Evolutionary conservation across 2,888 invertebrate species (phyloP).

Genomic region (Lycophotia porphyrea): DNA sequence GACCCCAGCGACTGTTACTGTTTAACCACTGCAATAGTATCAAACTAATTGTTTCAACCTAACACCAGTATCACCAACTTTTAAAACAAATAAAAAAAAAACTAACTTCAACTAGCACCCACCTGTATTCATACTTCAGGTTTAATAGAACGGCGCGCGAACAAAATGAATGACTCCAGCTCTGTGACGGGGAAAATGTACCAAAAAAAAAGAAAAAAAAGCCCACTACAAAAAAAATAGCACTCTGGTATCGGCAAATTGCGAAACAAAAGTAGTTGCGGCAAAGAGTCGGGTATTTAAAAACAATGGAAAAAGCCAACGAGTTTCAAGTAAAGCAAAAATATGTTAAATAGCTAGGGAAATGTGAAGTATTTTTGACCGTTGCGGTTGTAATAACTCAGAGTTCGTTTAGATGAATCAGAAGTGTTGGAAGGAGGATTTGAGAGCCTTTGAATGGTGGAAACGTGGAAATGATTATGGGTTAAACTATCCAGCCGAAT

Average conservation of each 20-base stretch:
- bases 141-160: constrained; percentile 77
- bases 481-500: not conserved
- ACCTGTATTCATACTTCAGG: constrained; percentile 70
- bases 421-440: constrained; percentile 14
- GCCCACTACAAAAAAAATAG: constrained; percentile 67
- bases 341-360: constrained; percentile 49
- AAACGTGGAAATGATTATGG: not conserved
- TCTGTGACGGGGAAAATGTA: constrained; percentile 76
- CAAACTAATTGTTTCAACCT: not conserved
- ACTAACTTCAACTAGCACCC: constrained; percentile 6
- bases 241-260: constrained; percentile 77
- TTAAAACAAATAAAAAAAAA: constrained; percentile 13
- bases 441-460: constrained; percentile 3
- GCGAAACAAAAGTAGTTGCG: constrained; percentile 79
- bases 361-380: constrained; percentile 46
- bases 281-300: constrained; percentile 67
- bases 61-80: constrained; percentile 12
- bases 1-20: no score
- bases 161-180: constrained; percentile 79
- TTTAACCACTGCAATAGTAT: not conserved
- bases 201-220: constrained; percentile 73
- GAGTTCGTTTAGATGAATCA: constrained; percentile 34
- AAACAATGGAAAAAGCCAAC: constrained; percentile 52
- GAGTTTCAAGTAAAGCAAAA: constrained; percentile 46
- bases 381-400: constrained; percentile 30